Evolutionary conservation across 2,113 vertebrate genomes (phyloP), one percentile per base, ranked within the genome.

Genomic region (Rhea pennata): DNA sequence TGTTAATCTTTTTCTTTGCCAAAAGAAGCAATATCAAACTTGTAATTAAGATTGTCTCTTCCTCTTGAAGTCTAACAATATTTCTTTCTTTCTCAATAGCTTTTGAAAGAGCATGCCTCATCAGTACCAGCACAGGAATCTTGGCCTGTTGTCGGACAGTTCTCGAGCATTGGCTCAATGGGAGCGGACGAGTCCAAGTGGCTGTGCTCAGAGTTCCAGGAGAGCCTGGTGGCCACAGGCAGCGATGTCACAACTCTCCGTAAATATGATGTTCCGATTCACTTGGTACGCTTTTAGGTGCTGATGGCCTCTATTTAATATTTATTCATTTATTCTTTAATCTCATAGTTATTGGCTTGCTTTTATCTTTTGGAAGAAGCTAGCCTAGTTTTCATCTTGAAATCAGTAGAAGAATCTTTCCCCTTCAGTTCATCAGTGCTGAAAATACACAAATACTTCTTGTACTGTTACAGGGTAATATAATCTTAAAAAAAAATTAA

Each of bases 141-240:
- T 40, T 99, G 99, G 99, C 98, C 99, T 2, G 70, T 99, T 27
- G 96, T 99, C 83, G 99, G 99, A 10, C 99, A 99, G 97, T 99
- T 99, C 93, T 99, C 99, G 73, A 99, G 99, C 97, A 99, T 99
- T 1, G 99, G 99, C 59, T 99, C 99, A 4, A 87, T 99, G 98
- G 99, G 99, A 79, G 81, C 96, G 64, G 99, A 99, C 79, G 98
- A 98, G 26, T 99, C 98, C 62, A 99, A 99, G 54, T 99, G 99
- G 99, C 91, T 99, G 78, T 98, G 98, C 46, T 98, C 98, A 0
- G 99, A 99, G 94, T 99, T 99, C 97, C 99, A 98, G 92, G 98
- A 98, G 73, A 99, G 99, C 51, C 92, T 99, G 92, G 98, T 96
- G 74, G 98, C 98, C 0, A 90, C 98, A 66, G 98, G 99, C 50